These are phyloP conservation scores for Pomacea maculata DNA, from an alignment of 1,140 invertebrate species.

Conservation along the genomic window DNA sequence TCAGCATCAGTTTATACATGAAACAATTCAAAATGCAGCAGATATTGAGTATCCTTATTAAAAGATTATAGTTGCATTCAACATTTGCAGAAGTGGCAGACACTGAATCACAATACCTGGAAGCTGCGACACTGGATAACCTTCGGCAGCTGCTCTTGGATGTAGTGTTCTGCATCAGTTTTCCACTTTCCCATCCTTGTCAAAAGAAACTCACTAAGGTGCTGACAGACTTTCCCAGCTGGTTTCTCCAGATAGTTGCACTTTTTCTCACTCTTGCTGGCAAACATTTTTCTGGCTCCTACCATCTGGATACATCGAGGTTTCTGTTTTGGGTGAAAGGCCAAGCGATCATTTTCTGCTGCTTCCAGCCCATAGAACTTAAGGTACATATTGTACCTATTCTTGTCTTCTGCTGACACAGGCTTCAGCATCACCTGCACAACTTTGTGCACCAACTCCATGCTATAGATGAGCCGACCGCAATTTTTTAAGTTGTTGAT, in stretches of 20 bases:
- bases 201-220: slow-evolving; percentile 29
- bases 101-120: slow-evolving; percentile 5
- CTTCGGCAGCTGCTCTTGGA: slow-evolving; percentile 19
- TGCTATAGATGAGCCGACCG: not conserved
- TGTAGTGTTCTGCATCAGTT: not conserved
- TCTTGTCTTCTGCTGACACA: slow-evolving; percentile 20
- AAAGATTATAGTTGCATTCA: too few species aligned
- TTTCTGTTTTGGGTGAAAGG: slow-evolving; percentile 35
- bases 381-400: slow-evolving; percentile 25
- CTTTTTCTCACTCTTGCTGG: slow-evolving; percentile 20
- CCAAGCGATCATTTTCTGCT: slow-evolving; percentile 17
- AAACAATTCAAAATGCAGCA: too few species aligned
- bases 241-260: slow-evolving; percentile 18
- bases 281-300: not conserved
- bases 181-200: slow-evolving; percentile 30
- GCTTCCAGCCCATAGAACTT: slow-evolving; percentile 42
- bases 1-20: too few species aligned
- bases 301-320: slow-evolving; percentile 33
- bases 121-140: slow-evolving; percentile 30
- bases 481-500: not conserved
- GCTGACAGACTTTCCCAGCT: slow-evolving; percentile 3
- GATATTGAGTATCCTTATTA: too few species aligned
- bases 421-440: slow-evolving; percentile 28
- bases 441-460: slow-evolving; percentile 13
- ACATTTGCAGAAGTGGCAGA: not conserved